Conservation (phyloP, 2,888 invertebrate species). For the Microctonus hyperodae region DNA sequence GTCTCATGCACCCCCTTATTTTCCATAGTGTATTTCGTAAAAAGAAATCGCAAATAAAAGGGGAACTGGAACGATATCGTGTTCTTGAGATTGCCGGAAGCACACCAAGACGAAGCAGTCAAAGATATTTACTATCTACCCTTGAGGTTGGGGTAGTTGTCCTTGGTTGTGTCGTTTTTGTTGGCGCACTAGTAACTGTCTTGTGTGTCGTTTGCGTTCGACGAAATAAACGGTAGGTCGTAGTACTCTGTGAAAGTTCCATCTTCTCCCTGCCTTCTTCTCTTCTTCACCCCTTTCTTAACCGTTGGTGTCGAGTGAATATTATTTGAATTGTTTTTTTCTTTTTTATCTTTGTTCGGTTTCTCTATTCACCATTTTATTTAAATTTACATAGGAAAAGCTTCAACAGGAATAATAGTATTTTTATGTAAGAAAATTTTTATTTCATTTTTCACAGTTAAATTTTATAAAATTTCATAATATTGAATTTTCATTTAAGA, state of each 20-base stretch:
- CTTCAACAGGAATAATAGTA: neutral
- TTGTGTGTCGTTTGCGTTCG: slow-evolving; percentile 79
- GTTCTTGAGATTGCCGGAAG: slow-evolving; percentile 72
- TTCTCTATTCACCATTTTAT: slow-evolving; percentile 7
- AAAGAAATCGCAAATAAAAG: slow-evolving; percentile 69
- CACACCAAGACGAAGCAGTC: slow-evolving; percentile 60
- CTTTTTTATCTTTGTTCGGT: slow-evolving; percentile 7
- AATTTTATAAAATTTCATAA: too few species aligned
- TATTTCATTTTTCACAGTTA: too few species aligned
- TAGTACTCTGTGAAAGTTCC: slow-evolving; percentile 26
- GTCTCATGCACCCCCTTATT: neutral
- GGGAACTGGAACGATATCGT: slow-evolving; percentile 72
- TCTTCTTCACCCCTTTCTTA: slow-evolving; percentile 2
- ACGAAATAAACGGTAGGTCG: slow-evolving; percentile 67
- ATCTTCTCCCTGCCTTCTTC: slow-evolving; percentile 13
- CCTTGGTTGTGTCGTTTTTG: slow-evolving; percentile 80
- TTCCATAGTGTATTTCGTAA: slow-evolving; percentile 69
- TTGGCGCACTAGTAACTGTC: slow-evolving; percentile 82
- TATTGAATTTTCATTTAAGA: too few species aligned
- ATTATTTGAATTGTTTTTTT: neutral
- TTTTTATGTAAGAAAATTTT: neutral
- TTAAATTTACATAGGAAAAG: neutral
- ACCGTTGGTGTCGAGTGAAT: neutral
- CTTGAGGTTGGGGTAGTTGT: slow-evolving; percentile 83
- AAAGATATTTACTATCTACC: slow-evolving; percentile 68